Conservation (phyloP, 2,797 vertebrate species). For the Alectoris magna region DNA sequence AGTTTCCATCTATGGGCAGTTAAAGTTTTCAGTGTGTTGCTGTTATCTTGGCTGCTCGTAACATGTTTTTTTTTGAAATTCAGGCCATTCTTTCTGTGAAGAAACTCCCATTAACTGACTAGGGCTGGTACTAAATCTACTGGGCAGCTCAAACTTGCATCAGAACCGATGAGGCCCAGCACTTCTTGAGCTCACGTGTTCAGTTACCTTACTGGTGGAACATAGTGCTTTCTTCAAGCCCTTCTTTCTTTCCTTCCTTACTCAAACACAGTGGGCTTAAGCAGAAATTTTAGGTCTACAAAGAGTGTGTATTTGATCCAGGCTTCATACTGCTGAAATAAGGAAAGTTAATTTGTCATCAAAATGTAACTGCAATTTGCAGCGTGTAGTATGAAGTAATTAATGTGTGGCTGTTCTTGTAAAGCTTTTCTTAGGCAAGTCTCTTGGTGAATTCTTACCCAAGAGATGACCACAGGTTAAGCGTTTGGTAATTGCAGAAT, state of each 20-base stretch:
- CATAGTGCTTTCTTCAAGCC: not conserved
- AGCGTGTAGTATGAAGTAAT: not conserved
- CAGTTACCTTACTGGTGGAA: not conserved
- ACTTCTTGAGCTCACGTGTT: not conserved
- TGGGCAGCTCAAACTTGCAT: not conserved
- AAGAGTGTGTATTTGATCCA: not conserved
- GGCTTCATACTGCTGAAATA: not conserved
- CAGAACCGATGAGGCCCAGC: not conserved
- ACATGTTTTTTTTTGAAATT: not conserved
- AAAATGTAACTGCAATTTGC: not conserved
- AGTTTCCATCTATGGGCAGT: constrained; percentile 8
- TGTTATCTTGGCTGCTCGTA: constrained; percentile 19
- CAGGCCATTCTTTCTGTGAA: not conserved
- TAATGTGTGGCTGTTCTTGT: not conserved
- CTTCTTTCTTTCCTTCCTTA: not conserved
- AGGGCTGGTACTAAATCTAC: not conserved
- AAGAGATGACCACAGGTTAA: not conserved
- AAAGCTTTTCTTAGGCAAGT: not conserved
- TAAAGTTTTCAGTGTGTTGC: constrained; percentile 20
- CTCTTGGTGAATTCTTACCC: not conserved
- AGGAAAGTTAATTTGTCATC: not conserved
- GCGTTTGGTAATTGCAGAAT: not conserved
- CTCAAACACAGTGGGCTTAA: not conserved
- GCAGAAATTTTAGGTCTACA: not conserved
- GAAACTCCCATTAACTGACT: not conserved